Percentiles rank a stretch among this genome's conserved stretches.
Evolutionary conservation across 2,888 invertebrate species (phyloP).

Genomic region (Ectemnius continuus): DNA sequence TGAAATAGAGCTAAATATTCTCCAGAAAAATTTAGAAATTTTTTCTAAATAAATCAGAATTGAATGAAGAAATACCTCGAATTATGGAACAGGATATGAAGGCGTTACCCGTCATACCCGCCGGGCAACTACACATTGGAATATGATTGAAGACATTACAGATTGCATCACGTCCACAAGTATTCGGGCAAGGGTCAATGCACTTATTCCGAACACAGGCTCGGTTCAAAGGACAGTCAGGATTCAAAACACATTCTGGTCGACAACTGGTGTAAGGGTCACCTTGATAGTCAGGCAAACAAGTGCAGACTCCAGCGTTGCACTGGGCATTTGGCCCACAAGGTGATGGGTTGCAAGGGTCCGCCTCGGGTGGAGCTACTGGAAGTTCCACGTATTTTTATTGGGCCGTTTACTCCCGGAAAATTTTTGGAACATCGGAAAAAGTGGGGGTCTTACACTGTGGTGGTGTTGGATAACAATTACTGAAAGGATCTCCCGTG

Average conservation of each 20-base stretch:
- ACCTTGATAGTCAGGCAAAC: slow-evolving; percentile 79
- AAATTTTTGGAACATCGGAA: not conserved
- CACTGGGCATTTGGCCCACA: slow-evolving; percentile 86
- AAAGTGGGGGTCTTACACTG: slow-evolving; percentile 68
- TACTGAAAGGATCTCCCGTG: slow-evolving; percentile 85
- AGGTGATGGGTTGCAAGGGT: slow-evolving; percentile 87
- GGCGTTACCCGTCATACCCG: slow-evolving; percentile 84
- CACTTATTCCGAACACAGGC: slow-evolving; percentile 88
- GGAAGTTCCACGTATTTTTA: slow-evolving; percentile 12
- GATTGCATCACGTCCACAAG: slow-evolving; percentile 81
- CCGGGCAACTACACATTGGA: slow-evolving; percentile 84
- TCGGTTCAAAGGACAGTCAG: slow-evolving; percentile 83
- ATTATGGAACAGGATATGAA: slow-evolving; percentile 82
- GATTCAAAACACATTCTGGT: slow-evolving; percentile 85
- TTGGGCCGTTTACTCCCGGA: not conserved
- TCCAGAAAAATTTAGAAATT: not conserved
- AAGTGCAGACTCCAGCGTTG: slow-evolving; percentile 81
- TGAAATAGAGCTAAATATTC: not conserved
- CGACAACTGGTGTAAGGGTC: slow-evolving; percentile 85
- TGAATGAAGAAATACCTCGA: slow-evolving; percentile 63
- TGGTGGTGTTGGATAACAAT: slow-evolving; percentile 79
- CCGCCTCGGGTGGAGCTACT: slow-evolving; percentile 53
- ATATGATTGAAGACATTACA: slow-evolving; percentile 82
- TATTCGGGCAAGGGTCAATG: slow-evolving; percentile 85
- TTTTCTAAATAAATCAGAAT: not conserved